Evolutionary conservation across 2,113 vertebrate genomes (phyloP), one percentile per base, ranked within the genome.

Genomic region (Chascanopsetta lugubris): DNA sequence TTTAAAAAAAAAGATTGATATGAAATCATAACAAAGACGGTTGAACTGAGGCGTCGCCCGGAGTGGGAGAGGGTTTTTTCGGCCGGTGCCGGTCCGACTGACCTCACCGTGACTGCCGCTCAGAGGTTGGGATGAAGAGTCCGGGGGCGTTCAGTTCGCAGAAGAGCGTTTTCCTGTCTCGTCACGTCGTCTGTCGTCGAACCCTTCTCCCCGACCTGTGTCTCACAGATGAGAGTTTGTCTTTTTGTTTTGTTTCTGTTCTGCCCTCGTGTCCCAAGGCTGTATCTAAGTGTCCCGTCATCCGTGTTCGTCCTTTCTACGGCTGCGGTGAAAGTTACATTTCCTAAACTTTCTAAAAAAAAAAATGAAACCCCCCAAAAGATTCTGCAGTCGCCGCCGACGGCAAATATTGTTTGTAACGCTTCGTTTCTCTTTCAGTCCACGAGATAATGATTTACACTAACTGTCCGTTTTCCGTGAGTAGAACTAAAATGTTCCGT

Each of bases 401-500:
- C 47, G 45, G 36, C 17, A 38, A 60, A 48, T 25, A 46, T 26
- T 6, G 40, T 57, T 57, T 55, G 61, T 72, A 69, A 70, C 30
- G 18, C 45, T 30, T 60, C 1, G 22, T 51, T 69, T 54, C 9
- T 63, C 73, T 57, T 61, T 45, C 45, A 46, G 21, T 54, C 32
- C 27, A 34, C 32, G n/a, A 69, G 58, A 61, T 70, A 69, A 80
- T 62, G 25, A 25, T 34, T 59, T 20, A 25, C 43, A 30, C 42
- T 83, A 74, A 87, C 74, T 27, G 63, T 64, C 78, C 71, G n/a
- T n/a, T 86, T 80, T 57, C 61, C 50, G 59, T 80, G 68, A 47
- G 72, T 53, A 17, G 50, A 69, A 80, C 75, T 30, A 29, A 61
- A 85, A 77, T 86, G 78, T 88, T 91, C 87, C 1, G 70, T 87